Evolutionary conservation across 2,797 vertebrate species (phyloP).

Genomic region (Oreonectes daqikongensis): DNA sequence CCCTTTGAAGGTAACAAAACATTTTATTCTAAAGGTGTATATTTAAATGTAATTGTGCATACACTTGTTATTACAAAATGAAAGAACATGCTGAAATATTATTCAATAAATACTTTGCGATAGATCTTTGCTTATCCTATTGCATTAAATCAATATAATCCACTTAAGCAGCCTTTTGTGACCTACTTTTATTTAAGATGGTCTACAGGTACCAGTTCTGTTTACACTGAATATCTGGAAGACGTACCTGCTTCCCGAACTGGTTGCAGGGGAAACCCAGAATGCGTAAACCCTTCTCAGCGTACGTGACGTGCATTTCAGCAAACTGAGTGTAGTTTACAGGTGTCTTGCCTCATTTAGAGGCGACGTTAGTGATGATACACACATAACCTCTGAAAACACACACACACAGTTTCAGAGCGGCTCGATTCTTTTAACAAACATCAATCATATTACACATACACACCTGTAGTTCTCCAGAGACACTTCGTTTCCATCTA

Average conservation of each 20-base stretch:
- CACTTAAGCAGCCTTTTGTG: neutral
- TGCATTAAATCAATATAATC: neutral
- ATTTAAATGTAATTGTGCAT: too few species aligned
- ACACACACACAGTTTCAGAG: neutral
- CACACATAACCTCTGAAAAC: slow-evolving; percentile 83
- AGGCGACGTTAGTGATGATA: slow-evolving; percentile 93
- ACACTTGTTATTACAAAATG: too few species aligned
- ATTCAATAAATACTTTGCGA: neutral
- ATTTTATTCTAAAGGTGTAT: too few species aligned
- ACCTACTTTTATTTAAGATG: neutral
- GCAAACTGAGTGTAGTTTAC: slow-evolving; percentile 98
- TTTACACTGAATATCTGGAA: neutral
- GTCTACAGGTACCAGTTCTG: slow-evolving; percentile 69
- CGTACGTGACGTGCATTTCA: slow-evolving; percentile 84
- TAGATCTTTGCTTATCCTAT: neutral
- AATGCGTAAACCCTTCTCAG: slow-evolving; percentile 94
- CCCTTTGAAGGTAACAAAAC: too few species aligned
- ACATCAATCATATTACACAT: neutral
- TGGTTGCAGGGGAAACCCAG: slow-evolving; percentile 97
- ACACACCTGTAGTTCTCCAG: slow-evolving; percentile 89
- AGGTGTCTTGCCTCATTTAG: slow-evolving; percentile 93
- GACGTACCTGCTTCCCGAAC: slow-evolving; percentile 92
- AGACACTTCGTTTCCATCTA: slow-evolving; percentile 85
- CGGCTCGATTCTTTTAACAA: too few species aligned
- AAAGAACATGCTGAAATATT: too few species aligned